A percentile compares a stretch with the other conserved stretches of the same genome.
Conservation (phyloP, 92 coral and sea anemone genomes). For the Phymanthus crucifer region DNA sequence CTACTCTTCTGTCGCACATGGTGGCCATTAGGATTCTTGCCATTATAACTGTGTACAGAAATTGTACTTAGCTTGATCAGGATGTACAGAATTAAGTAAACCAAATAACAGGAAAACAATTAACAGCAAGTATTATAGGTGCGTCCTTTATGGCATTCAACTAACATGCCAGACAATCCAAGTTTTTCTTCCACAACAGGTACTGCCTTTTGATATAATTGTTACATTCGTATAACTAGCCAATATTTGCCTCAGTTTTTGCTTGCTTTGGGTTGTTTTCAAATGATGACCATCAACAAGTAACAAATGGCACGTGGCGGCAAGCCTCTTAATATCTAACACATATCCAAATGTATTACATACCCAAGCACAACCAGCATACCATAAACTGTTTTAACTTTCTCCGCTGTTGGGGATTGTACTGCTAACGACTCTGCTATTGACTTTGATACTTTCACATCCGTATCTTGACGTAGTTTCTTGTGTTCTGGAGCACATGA, state of each 20-base stretch:
- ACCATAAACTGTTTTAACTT: conserved; percentile 48
- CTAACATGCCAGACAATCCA: too few relatives aligned
- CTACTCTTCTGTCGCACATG: conserved; percentile 67
- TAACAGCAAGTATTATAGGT: neutral
- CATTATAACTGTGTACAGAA: conserved; percentile 66
- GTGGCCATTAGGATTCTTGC: conserved; percentile 65
- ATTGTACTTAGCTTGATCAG: neutral
- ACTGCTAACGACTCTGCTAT: neutral
- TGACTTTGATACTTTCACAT: conserved; percentile 12
- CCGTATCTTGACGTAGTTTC: conserved; percentile 20
- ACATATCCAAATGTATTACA: conserved; percentile 4
- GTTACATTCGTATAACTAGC: too few relatives aligned
- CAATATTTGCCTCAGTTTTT: too few relatives aligned
- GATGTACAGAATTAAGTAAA: neutral
- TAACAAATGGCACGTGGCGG: neutral
- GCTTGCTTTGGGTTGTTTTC: neutral
- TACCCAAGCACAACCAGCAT: conserved; percentile 73
- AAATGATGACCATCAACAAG: neutral
- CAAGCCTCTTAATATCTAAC: neutral
- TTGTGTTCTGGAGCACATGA: conserved; percentile 25
- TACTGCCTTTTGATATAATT: too few relatives aligned
- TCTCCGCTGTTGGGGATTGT: neutral
- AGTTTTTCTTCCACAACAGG: too few relatives aligned
- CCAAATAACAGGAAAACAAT: neutral
- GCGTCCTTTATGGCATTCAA: too few relatives aligned